A percentile compares a stretch with the other conserved stretches of the same genome.
phyloP scores from a whole-genome alignment of 2,113 vertebrate species.

The Prinia subflava region DNA sequence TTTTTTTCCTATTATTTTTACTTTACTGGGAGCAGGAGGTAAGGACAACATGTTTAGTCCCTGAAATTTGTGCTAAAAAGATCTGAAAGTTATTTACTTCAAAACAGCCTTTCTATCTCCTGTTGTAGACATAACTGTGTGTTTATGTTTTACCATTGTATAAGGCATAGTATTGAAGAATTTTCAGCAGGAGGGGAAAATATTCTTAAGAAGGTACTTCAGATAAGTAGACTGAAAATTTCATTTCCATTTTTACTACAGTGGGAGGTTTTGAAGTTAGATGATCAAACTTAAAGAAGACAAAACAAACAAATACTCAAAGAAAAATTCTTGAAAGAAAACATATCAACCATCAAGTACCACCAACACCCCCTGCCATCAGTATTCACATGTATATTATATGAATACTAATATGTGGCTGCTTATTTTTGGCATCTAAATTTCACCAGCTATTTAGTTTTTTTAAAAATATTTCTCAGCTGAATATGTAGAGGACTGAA shows the following conservation, averaged over 20 bases:
- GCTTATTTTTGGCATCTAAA: not conserved
- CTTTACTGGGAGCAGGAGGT: not conserved
- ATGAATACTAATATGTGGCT: not conserved
- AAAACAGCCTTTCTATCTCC: not conserved
- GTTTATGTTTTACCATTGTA: not conserved
- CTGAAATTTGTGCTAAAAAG: not conserved
- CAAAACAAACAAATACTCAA: not conserved
- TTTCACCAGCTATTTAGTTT: not conserved
- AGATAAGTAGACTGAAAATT: not conserved
- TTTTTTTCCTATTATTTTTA: not conserved
- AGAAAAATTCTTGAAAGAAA: not conserved
- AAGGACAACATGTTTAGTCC: not conserved
- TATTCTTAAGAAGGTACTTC: not conserved
- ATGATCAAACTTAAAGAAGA: not conserved
- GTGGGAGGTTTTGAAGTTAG: not conserved
- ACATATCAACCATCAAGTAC: accelerated
- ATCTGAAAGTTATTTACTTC: not conserved
- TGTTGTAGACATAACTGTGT: not conserved
- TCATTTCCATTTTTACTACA: not conserved
- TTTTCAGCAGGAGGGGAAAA: not conserved
- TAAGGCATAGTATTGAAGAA: not conserved
- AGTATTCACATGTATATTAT: not conserved
- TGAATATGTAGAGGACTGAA: not conserved
- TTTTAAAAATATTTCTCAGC: not conserved
- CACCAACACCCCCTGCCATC: accelerated